A percentile compares a stretch with the other conserved stretches of the same genome.
Conservation (phyloP, 2,888 invertebrate species). For the Torymus tubicola region DNA sequence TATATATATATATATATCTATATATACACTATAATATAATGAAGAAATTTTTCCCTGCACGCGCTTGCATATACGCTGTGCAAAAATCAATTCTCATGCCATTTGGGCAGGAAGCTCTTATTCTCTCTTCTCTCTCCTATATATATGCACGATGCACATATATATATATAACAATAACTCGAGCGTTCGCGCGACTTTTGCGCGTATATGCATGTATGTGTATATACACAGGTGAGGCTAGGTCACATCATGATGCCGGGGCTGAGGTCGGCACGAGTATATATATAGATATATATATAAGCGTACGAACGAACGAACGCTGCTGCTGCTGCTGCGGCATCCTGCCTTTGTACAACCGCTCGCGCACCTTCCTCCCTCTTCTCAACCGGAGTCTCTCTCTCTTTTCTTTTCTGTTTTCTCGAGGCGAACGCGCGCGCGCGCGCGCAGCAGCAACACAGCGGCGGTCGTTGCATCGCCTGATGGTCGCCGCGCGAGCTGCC, state of each 20-base stretch:
- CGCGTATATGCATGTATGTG: conserved; percentile 18
- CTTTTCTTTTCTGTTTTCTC: conserved; percentile 54
- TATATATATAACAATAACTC: too few species aligned
- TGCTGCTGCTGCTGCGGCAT: conserved; percentile 63
- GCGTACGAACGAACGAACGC: conserved; percentile 62
- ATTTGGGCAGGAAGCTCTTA: conserved; percentile 53
- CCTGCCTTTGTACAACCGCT: conserved; percentile 68
- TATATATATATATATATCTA: too few species aligned
- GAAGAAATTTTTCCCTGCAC: too few species aligned
- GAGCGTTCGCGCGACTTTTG: too few species aligned
- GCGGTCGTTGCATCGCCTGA: conserved; percentile 38
- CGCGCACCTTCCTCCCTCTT: conserved; percentile 44
- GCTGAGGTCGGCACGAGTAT: conserved; percentile 21
- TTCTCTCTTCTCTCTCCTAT: too few species aligned
- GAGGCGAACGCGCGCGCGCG: conserved; percentile 44
- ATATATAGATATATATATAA: too few species aligned
- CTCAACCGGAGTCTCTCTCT: conserved; percentile 35
- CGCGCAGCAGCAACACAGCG: conserved; percentile 13
- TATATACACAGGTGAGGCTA: conserved; percentile 64
- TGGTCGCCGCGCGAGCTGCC: conserved; percentile 1
- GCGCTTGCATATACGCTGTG: too few species aligned
- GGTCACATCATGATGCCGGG: conserved; percentile 57
- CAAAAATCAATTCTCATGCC: conserved; percentile 1
- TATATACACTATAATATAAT: too few species aligned
- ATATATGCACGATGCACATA: too few species aligned